phyloP scores from a whole-genome alignment of 2,888 invertebrate species.

The Cheilosia pagana region DNA sequence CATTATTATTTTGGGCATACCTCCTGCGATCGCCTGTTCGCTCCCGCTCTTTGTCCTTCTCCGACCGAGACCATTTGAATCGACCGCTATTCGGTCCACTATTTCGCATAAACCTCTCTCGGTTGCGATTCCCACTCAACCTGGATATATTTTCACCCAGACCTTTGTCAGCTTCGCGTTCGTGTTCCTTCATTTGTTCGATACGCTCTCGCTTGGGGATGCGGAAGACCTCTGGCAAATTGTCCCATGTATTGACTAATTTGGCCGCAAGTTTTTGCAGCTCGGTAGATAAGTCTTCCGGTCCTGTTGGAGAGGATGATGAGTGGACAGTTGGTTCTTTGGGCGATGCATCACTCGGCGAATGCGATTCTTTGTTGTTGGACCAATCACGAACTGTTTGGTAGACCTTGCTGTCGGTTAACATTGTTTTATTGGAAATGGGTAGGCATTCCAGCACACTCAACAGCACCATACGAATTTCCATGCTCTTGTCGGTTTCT shows the following conservation, averaged over 20 bases:
- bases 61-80: conserved; percentile 42
- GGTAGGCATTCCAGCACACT: conserved; percentile 93
- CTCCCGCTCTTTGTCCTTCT: conserved; percentile 47
- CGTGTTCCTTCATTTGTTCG: conserved; percentile 97
- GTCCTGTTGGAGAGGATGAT: not conserved
- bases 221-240: conserved; percentile 87
- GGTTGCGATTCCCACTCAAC: conserved; percentile 33
- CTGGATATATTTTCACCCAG: conserved; percentile 61
- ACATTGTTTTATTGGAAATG: conserved; percentile 95
- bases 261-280: conserved; percentile 79
- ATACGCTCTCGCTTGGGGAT: conserved; percentile 97
- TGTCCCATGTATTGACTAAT: conserved; percentile 80
- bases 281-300: conserved; percentile 49
- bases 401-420: conserved; percentile 96
- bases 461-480: conserved; percentile 88
- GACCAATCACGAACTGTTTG: conserved; percentile 94
- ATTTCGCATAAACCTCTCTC: conserved; percentile 52
- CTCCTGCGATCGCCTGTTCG: conserved; percentile 51
- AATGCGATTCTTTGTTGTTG: conserved; percentile 77
- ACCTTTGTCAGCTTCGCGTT: conserved; percentile 91
- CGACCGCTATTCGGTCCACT: conserved; percentile 66
- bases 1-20: conserved; percentile 46
- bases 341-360: conserved; percentile 75
- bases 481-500: conserved; percentile 77
- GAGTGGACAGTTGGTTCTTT: conserved; percentile 33